Conservation (phyloP, 2,888 invertebrate genomes). For the Thymelicus sylvestris region DNA sequence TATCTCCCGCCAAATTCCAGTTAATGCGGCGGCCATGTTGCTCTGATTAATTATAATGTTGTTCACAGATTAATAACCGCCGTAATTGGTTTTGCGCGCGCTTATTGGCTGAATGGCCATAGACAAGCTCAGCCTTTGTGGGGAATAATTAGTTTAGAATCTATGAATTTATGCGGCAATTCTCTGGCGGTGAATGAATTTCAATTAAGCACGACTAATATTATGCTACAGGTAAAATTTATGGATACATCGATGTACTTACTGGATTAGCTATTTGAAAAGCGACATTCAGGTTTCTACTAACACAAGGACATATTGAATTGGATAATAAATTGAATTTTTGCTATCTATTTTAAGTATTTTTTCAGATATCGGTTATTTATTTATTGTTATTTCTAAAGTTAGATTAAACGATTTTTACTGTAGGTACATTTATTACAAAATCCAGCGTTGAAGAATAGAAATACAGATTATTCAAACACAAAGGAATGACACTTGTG, state of each 20-base stretch:
- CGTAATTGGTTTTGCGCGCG: constrained; percentile 43
- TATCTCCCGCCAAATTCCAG: constrained; percentile 54
- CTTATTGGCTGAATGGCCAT: constrained; percentile 37
- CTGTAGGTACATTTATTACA: too few relatives aligned
- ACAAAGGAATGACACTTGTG: constrained; percentile 44
- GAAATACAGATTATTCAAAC: constrained; percentile 35
- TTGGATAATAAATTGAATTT: too few relatives aligned
- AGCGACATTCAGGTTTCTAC: too few relatives aligned
- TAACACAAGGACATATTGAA: too few relatives aligned
- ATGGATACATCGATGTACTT: background rate
- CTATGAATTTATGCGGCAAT: constrained; percentile 31
- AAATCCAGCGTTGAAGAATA: background rate
- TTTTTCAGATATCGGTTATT: too few relatives aligned
- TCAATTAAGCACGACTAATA: constrained; percentile 22
- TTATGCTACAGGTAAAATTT: constrained; percentile 3
- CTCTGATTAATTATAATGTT: constrained; percentile 65
- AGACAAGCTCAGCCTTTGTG: constrained; percentile 35
- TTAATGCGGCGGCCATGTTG: constrained; percentile 56
- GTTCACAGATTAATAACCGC: constrained; percentile 50
- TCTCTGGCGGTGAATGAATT: constrained; percentile 26
- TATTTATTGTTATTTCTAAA: too few relatives aligned
- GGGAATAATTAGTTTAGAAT: constrained; percentile 37
- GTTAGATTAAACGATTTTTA: too few relatives aligned
- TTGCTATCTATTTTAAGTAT: too few relatives aligned
- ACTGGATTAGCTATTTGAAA: too few relatives aligned